Evolutionary conservation across 2,888 invertebrate genomes (phyloP).

Genomic region (Rhabditophanes sp.): DNA sequence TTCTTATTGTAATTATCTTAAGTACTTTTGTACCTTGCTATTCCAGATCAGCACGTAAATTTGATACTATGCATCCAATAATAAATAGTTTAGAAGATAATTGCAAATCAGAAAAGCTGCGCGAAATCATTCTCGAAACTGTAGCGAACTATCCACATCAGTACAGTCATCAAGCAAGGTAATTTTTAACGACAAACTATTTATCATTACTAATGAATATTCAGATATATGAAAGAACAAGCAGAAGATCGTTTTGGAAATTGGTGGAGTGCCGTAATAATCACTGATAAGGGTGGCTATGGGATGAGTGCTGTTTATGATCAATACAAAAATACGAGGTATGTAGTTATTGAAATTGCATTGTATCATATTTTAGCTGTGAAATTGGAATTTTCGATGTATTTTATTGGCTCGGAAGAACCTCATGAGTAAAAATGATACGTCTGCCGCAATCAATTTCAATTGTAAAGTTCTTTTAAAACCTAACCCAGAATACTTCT

Average conservation of each 20-base stretch:
- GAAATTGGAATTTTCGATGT: constrained; percentile 42
- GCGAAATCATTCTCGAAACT: constrained; percentile 37
- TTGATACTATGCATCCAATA: background rate
- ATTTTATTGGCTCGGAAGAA: constrained; percentile 42
- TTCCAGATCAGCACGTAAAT: constrained; percentile 2
- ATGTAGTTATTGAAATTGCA: constrained; percentile 2
- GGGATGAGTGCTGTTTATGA: constrained; percentile 43
- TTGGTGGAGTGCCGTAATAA: constrained; percentile 43
- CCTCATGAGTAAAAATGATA: constrained; percentile 9
- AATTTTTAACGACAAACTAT: constrained; percentile 6
- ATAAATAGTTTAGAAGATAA: constrained; percentile 27
- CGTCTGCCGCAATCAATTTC: no score
- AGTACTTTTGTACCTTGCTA: background rate
- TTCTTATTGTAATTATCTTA: background rate
- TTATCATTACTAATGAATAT: constrained; percentile 6
- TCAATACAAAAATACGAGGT: constrained; percentile 40
- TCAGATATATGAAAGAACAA: constrained; percentile 39
- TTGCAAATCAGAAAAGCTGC: constrained; percentile 38
- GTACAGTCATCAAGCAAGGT: constrained; percentile 43
- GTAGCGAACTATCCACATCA: constrained; percentile 42
- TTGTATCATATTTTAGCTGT: constrained; percentile 22
- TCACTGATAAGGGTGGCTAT: constrained; percentile 39
- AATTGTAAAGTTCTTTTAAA: background rate
- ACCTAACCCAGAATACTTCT: constrained; percentile 2
- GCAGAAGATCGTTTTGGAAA: constrained; percentile 42